Evolutionary conservation across 2,113 vertebrate genomes (phyloP).

Genomic region (Monopterus albus): DNA sequence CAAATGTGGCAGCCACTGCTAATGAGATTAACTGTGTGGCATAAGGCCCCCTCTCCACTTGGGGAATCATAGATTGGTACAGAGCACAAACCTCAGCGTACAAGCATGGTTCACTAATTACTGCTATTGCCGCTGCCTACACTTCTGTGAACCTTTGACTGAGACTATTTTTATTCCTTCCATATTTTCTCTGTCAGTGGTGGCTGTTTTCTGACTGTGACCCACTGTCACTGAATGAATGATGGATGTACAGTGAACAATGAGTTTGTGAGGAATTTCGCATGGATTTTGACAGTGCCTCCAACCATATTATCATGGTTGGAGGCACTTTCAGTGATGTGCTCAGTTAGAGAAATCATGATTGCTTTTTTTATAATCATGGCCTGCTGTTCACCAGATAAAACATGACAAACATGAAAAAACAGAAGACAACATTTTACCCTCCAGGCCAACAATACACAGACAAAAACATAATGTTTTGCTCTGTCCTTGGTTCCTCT

Average conservation of each 20-base stretch:
- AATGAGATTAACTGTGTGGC: slow-evolving; percentile 28
- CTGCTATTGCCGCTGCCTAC: not conserved
- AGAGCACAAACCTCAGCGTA: slow-evolving; percentile 1
- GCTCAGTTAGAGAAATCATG: slow-evolving; percentile 53
- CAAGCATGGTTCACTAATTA: slow-evolving; percentile 11
- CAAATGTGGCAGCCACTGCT: slow-evolving; percentile 10
- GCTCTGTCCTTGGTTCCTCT: not conserved
- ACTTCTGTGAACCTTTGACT: slow-evolving; percentile 2
- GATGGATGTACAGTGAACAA: slow-evolving; percentile 13
- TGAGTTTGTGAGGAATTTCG: slow-evolving; percentile 14
- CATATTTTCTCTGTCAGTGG: slow-evolving; percentile 13
- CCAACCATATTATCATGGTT: slow-evolving; percentile 21
- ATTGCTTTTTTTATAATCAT: slow-evolving; percentile 54
- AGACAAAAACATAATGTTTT: not conserved
- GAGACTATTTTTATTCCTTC: slow-evolving; percentile 10
- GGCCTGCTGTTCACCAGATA: slow-evolving; percentile 43
- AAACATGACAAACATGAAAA: slow-evolving; percentile 24
- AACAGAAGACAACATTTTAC: not conserved
- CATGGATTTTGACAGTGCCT: too few relatives aligned
- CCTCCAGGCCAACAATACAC: not conserved
- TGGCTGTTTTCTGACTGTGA: not conserved
- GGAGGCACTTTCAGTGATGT: slow-evolving; percentile 35
- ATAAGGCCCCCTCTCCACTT: not conserved
- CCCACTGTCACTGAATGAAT: slow-evolving; percentile 8
- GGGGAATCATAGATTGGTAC: slow-evolving; percentile 3